Percentiles rank a stretch among this genome's conserved stretches.
Conservation (phyloP, 1,140 invertebrate species). For the Yoshiicerus persimilis region DNA sequence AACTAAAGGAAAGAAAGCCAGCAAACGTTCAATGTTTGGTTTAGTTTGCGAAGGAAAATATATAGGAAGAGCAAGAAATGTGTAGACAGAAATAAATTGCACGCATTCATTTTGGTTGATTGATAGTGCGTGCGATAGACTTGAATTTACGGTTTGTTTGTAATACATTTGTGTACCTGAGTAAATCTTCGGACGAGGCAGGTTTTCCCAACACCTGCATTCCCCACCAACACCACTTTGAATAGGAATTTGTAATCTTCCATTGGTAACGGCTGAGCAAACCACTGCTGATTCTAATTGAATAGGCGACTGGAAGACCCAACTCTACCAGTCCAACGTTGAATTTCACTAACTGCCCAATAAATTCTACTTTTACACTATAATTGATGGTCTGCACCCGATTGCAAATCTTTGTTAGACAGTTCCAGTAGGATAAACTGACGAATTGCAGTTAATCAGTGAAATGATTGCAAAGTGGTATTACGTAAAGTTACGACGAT, state of each 20-base stretch:
- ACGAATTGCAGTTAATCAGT: neutral
- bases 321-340: neutral
- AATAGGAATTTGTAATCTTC: conserved; percentile 98
- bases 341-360: neutral
- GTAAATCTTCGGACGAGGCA: conserved; percentile 88
- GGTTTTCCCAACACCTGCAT: conserved; percentile 93
- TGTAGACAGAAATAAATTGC: neutral
- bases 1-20: neutral
- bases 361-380: neutral
- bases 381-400: too few species aligned
- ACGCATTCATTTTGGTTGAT: neutral
- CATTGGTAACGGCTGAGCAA: conserved; percentile 61
- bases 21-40: neutral
- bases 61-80: neutral
- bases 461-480: neutral
- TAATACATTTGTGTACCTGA: conserved; percentile 59
- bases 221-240: conserved; percentile 94
- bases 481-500: neutral
- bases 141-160: neutral
- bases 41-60: neutral
- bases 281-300: neutral
- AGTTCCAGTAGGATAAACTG: too few species aligned
- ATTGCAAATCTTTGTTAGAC: too few species aligned
- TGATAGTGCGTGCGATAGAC: neutral
- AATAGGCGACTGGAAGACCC: neutral